A percentile compares a stretch with the other conserved stretches of the same genome.
Evolutionary conservation across 2,888 invertebrate genomes (phyloP).

Genomic region (Theretra japonica): DNA sequence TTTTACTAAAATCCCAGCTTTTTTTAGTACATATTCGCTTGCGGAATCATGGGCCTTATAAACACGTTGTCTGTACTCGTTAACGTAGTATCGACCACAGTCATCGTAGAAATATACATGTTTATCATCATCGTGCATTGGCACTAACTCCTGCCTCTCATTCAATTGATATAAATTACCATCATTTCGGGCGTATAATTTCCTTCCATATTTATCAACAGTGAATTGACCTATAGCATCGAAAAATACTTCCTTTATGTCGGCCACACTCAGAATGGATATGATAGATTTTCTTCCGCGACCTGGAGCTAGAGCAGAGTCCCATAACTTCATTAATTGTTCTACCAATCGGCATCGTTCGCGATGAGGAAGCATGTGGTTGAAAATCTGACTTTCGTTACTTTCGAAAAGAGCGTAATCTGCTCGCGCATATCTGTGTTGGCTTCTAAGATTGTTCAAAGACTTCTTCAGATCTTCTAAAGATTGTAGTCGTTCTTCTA

Average conservation of each 20-base stretch:
- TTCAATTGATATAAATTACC: constrained; percentile 49
- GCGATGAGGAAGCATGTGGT: constrained; percentile 49
- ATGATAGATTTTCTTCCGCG: constrained; percentile 45
- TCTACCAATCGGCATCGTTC: constrained; percentile 52
- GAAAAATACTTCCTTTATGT: constrained; percentile 46
- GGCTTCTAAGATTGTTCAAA: constrained; percentile 40
- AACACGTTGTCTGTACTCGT: constrained; percentile 39
- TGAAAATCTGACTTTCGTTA: constrained; percentile 46
- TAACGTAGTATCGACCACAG: constrained; percentile 53
- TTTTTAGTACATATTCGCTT: constrained; percentile 49
- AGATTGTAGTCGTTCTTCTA: constrained; percentile 51
- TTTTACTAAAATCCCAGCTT: constrained; percentile 45
- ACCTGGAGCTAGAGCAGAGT: constrained; percentile 38
- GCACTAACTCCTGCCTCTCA: constrained; percentile 45
- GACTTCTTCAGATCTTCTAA: constrained; percentile 50
- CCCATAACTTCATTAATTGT: constrained; percentile 49
- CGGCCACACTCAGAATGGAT: constrained; percentile 50
- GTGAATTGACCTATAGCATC: constrained; percentile 49
- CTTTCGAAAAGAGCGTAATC: constrained; percentile 10
- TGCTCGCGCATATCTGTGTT: constrained; percentile 27
- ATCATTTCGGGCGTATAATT: constrained; percentile 44
- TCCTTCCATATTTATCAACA: constrained; percentile 52
- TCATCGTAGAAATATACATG: constrained; percentile 55
- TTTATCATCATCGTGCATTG: constrained; percentile 46
- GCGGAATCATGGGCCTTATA: constrained; percentile 47